phyloP scores from a whole-genome alignment of 1,140 invertebrate genomes.

The Apis cerana region DNA sequence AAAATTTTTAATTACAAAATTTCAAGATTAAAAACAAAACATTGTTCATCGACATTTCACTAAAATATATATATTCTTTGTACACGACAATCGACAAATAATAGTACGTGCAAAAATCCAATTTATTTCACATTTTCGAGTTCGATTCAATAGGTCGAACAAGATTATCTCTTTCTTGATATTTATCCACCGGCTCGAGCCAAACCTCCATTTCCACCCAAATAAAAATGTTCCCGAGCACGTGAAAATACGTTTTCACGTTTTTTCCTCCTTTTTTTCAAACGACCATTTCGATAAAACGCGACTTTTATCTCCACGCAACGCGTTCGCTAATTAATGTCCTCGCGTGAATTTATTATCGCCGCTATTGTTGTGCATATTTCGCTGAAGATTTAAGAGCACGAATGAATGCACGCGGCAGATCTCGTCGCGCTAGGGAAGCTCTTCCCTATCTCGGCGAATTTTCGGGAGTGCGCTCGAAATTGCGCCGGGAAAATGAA shows the following conservation, averaged over 20 bases:
- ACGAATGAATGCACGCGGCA: background rate
- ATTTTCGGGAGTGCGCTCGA: background rate
- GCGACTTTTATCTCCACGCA: background rate
- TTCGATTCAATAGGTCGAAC: background rate
- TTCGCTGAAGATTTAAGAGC: conserved; percentile 31
- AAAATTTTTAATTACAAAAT: too few relatives aligned
- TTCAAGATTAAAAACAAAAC: too few relatives aligned
- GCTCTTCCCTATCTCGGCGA: background rate
- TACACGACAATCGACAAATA: too few relatives aligned
- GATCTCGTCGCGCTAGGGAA: background rate
- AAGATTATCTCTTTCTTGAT: background rate
- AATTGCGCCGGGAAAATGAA: background rate
- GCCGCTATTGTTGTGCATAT: background rate
- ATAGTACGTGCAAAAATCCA: too few relatives aligned
- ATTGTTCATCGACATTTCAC: too few relatives aligned
- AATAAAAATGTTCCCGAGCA: background rate
- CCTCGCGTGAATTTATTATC: conserved; percentile 19
- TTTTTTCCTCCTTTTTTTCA: background rate
- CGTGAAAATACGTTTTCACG: background rate
- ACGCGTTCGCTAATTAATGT: conserved; percentile 12
- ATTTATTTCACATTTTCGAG: too few relatives aligned
- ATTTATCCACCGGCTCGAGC: background rate
- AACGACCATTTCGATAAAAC: background rate
- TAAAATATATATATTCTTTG: too few relatives aligned
- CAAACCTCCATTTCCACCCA: background rate